Base-by-base conservation (phyloP, 2,797 vertebrate species). In the Sarcophilus harrisii region DNA sequence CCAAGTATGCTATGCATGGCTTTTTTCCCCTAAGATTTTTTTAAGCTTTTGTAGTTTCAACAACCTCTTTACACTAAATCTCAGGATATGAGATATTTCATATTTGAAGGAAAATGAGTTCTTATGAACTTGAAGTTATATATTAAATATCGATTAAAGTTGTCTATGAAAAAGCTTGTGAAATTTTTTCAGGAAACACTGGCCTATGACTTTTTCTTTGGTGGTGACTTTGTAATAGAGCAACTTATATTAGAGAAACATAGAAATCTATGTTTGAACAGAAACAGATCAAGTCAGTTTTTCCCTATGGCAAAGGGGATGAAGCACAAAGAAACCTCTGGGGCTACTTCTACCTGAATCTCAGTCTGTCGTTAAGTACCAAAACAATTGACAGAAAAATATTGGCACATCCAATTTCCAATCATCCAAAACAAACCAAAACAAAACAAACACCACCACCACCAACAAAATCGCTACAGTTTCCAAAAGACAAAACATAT, bases 21-120 rank as follows among this genome's bases (percentile, higher is more conserved):
- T 99, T 99, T 97, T 99, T 96, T 5, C 6, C 6, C 49, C 49
- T 49, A 49, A 49, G 49, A 49, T 99, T 99, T 98, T 99, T 55
- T 99, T 55, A 99, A 99, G 98, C 98, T 99, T 95, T 98, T 99
- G 98, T 99, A 99, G 95, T 99, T 99, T 99, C 99, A 99, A 99
- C 99, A 99, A 95, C 99, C 99, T 99, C 81, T 99, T 99, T 99
- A 99, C 99, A 0, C 99, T 99, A 96, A 99, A 99, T 95, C 99
- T 99, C 97, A 99, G 99, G 98, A 99, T 99, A 98, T 99, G 99
- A 99, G 99, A 99, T 98, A 99, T 99, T 98, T 99, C 98, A 99
- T 99, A 98, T 98, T 99, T 95, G 99, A 99, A 99, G 99, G 99
- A 92, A 99, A 99, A 93, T 92, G 99, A 93, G 95, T 99, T 97